Percentiles rank a stretch among this genome's conserved stretches.
phyloP scores from a whole-genome alignment of 2,797 vertebrate species.

The Pelobates cultripes region DNA sequence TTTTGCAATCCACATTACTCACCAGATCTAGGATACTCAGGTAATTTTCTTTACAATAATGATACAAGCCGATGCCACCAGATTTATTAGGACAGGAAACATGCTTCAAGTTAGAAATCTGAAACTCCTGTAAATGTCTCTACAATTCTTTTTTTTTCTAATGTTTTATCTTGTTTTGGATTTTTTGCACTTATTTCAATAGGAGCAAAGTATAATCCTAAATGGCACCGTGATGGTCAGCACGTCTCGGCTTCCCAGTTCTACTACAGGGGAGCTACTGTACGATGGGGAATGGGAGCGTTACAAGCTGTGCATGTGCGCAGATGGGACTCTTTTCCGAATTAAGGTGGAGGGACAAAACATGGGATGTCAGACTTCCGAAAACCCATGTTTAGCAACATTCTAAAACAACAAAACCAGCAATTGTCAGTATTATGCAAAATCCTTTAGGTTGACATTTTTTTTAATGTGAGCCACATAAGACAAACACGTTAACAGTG shows the following conservation, averaged over 20 bases:
- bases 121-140: no score
- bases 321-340: conserved; percentile 91
- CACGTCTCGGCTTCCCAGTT: conserved; percentile 83
- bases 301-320: conserved; percentile 97
- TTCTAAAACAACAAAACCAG: conserved; percentile 65
- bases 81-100: no score
- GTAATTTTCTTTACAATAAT: no score
- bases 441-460: neutral
- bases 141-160: no score
- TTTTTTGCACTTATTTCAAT: conserved; percentile 14
- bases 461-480: neutral
- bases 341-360: conserved; percentile 89
- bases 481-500: neutral
- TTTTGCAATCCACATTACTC: no score
- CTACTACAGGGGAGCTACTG: conserved; percentile 76
- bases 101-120: no score
- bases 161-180: neutral
- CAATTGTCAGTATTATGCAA: neutral
- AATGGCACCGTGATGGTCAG: conserved; percentile 95
- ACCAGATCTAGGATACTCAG: no score
- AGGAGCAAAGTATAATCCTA: conserved; percentile 95
- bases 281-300: conserved; percentile 82
- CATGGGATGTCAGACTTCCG: conserved; percentile 93
- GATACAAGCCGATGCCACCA: no score
- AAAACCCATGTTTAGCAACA: conserved; percentile 85